Evolutionary conservation across 2,797 vertebrate genomes (phyloP).

Genomic region (Lycodopsis pacificus): DNA sequence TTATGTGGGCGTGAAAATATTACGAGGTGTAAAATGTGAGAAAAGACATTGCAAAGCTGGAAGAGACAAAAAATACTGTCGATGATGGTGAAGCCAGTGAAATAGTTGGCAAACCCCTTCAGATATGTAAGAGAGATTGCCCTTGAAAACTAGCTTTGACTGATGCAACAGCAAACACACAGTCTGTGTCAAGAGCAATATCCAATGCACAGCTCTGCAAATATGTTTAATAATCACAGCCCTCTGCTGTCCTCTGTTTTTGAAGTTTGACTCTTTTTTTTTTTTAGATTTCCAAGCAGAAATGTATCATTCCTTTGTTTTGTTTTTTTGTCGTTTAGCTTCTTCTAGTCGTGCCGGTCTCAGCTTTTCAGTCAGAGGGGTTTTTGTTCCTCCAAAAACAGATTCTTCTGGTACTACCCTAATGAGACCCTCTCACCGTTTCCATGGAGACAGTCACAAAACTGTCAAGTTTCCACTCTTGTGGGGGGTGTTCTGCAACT

Average conservation of each 20-base stretch:
- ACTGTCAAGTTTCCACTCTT: constrained; percentile 86
- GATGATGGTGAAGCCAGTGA: constrained; percentile 49
- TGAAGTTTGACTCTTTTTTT: constrained; percentile 65
- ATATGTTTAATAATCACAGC: constrained; percentile 66
- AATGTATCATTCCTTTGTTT: constrained; percentile 52
- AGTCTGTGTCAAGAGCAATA: constrained; percentile 66
- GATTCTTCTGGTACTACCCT: constrained; percentile 80
- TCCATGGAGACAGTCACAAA: constrained; percentile 88
- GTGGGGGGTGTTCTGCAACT: constrained; percentile 74
- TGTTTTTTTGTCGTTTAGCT: constrained; percentile 61
- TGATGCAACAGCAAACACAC: constrained; percentile 71
- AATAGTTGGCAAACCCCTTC: constrained; percentile 56
- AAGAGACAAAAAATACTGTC: constrained; percentile 47
- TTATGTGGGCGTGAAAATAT: constrained; percentile 66
- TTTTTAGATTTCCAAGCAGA: constrained; percentile 58
- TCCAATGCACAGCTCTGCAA: constrained; percentile 62
- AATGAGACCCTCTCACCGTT: constrained; percentile 85
- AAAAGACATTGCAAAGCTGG: constrained; percentile 55
- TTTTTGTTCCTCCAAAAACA: constrained; percentile 68
- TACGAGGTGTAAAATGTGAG: constrained; percentile 65
- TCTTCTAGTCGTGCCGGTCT: constrained; percentile 61
- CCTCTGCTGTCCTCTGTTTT: constrained; percentile 58
- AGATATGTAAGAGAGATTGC: constrained; percentile 58
- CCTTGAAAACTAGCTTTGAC: constrained; percentile 71
- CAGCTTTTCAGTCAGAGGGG: constrained; percentile 63